Evolutionary conservation across 2,113 vertebrate species (phyloP).

Genomic region (Aegypius monachus): DNA sequence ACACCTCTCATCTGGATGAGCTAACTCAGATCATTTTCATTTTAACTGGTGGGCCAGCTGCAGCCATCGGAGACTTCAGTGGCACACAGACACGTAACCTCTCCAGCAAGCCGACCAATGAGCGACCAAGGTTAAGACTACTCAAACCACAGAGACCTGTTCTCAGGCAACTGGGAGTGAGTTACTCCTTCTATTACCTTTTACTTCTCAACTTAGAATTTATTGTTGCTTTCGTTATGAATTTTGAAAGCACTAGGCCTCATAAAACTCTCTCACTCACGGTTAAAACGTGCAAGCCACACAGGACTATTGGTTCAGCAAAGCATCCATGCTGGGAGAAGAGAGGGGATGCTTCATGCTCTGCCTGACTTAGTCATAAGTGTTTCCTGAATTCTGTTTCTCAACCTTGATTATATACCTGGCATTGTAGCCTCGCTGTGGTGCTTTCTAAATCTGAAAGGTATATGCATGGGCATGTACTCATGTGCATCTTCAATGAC

Average conservation of each 20-base stretch:
- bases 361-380: rapidly evolving
- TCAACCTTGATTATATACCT: rapidly evolving
- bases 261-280: background rate
- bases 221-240: background rate
- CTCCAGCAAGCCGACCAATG: rapidly evolving
- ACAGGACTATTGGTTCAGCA: background rate
- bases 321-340: too few relatives aligned
- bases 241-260: background rate
- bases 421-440: rapidly evolving
- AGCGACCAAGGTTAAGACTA: rapidly evolving
- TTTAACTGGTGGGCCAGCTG: background rate
- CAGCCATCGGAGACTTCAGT: background rate
- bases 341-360: background rate
- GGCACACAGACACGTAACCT: background rate
- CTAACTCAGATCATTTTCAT: background rate
- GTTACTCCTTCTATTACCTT: background rate
- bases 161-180: background rate
- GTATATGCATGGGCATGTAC: rapidly evolving
- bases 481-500: background rate
- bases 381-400: background rate
- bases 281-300: background rate
- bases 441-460: background rate
- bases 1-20: background rate
- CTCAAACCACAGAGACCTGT: background rate
- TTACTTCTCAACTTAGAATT: background rate